Percentiles rank a stretch among this genome's conserved stretches.
These are phyloP conservation scores for Hybos culiciformis DNA, from an alignment of 2,888 invertebrate species.

Conservation along the genomic window DNA sequence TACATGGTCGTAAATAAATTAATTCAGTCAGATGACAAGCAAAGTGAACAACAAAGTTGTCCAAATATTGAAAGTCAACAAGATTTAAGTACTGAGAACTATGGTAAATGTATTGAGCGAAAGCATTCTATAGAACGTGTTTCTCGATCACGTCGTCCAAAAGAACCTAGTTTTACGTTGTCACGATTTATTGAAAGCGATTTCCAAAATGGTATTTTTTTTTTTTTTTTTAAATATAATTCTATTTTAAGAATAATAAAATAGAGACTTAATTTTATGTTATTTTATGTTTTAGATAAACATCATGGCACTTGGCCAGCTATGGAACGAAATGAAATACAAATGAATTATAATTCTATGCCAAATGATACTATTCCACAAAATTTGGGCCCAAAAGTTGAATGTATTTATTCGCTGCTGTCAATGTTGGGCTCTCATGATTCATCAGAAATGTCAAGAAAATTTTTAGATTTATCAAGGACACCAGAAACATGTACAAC, in stretches of 20 bases:
- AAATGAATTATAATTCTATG: slow-evolving; percentile 11
- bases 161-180: slow-evolving; percentile 27
- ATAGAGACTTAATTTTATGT: too few relatives aligned
- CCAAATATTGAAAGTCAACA: slow-evolving; percentile 33
- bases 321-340: slow-evolving; percentile 23
- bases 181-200: slow-evolving; percentile 27
- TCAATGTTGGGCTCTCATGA: slow-evolving; percentile 82
- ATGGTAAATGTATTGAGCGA: slow-evolving; percentile 10
- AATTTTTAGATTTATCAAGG: slow-evolving; percentile 77
- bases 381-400: slow-evolving; percentile 54
- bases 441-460: slow-evolving; percentile 78
- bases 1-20: slow-evolving; percentile 31
- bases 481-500: slow-evolving; percentile 85
- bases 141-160: slow-evolving; percentile 17
- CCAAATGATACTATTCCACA: slow-evolving; percentile 12
- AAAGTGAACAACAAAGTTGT: slow-evolving; percentile 32
- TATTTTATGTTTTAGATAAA: slow-evolving; percentile 3
- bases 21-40: too few relatives aligned
- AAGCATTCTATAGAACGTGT: slow-evolving; percentile 15
- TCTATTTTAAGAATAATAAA: too few relatives aligned
- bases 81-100: slow-evolving; percentile 16
- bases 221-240: too few relatives aligned
- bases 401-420: slow-evolving; percentile 86
- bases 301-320: slow-evolving; percentile 48
- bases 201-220: too few relatives aligned